These are phyloP conservation scores for Pseudochirops corinnae DNA, from an alignment of 2,797 vertebrate species.

Conservation along the genomic window DNA sequence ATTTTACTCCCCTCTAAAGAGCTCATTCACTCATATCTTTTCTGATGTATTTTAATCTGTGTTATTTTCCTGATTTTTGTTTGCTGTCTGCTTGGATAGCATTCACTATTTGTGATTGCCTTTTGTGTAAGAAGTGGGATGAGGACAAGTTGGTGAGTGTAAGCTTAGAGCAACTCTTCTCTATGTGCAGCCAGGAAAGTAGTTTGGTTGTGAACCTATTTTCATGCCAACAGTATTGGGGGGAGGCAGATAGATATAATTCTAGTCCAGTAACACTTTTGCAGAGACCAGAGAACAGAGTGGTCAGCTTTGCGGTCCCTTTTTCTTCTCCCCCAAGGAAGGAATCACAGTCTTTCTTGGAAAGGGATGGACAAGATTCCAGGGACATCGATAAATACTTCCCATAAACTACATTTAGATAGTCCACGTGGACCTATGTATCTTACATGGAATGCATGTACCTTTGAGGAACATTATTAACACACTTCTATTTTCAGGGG, in stretches of 20 bases:
- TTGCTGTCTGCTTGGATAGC: background rate
- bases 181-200: background rate
- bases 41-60: background rate
- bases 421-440: background rate
- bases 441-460: background rate
- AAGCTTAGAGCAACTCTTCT: too few species aligned
- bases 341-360: background rate
- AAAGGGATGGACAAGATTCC: background rate
- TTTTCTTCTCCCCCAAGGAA: background rate
- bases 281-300: background rate
- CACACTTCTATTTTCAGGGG: background rate
- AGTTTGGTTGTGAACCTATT: background rate
- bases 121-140: background rate
- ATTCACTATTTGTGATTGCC: background rate
- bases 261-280: background rate
- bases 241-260: background rate
- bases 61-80: background rate
- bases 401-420: background rate
- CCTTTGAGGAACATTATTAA: background rate
- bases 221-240: background rate
- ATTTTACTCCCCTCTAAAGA: background rate
- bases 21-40: background rate
- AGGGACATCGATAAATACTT: background rate
- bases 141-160: background rate
- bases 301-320: background rate